phyloP scores from a whole-genome alignment of 2,797 vertebrate genomes.

The Chiloscyllium punctatum region DNA sequence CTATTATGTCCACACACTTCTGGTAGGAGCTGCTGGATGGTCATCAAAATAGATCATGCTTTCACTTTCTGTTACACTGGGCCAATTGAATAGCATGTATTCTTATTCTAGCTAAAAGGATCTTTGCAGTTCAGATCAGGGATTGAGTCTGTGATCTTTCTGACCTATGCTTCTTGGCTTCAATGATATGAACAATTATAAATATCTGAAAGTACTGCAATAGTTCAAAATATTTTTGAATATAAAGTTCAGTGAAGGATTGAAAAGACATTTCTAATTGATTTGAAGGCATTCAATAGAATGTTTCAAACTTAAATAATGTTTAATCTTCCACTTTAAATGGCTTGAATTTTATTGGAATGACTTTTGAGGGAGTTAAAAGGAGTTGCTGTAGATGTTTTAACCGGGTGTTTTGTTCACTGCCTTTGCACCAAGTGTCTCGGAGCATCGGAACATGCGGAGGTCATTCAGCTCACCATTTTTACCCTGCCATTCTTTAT shows the following conservation, averaged over 20 bases:
- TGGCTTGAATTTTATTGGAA: neutral
- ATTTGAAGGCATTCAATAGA: neutral
- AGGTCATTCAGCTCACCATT: too few relatives aligned
- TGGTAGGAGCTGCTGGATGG: neutral
- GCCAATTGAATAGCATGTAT: neutral
- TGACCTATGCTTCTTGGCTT: neutral
- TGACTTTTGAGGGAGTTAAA: neutral
- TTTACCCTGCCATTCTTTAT: too few relatives aligned
- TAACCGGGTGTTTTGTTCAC: neutral
- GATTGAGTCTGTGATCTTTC: neutral
- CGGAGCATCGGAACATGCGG: too few relatives aligned
- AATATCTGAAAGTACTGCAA: neutral
- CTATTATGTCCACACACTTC: neutral
- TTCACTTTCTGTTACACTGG: neutral
- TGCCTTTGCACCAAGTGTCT: neutral
- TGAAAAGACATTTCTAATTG: neutral
- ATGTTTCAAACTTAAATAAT: constrained; percentile 7
- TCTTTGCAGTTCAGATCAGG: neutral
- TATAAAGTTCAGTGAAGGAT: neutral
- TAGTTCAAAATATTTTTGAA: neutral
- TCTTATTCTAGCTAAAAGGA: neutral
- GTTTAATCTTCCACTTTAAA: neutral
- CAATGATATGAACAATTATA: neutral
- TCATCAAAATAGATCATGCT: neutral
- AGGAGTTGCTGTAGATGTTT: neutral